These are phyloP conservation scores for Leptodactylus fallax DNA, from an alignment of 2,797 vertebrate genomes.

Conservation along the genomic window DNA sequence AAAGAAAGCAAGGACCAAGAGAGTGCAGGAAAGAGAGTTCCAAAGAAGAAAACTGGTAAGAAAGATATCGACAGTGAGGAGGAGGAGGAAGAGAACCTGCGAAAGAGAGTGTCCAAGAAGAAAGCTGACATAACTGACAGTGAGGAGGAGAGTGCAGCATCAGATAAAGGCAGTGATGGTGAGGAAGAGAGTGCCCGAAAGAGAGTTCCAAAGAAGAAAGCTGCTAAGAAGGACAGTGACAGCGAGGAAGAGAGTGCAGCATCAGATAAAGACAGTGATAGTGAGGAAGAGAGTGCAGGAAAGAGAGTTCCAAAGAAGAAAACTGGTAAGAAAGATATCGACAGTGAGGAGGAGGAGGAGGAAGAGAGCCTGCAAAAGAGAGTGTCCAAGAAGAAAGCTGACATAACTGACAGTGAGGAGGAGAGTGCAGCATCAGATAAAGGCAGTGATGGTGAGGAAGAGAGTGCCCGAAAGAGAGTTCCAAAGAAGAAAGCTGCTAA, in stretches of 20 bases:
- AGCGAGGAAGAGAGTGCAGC: neutral
- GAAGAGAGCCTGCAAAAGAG: neutral
- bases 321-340: neutral
- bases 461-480: slow-evolving; percentile 1
- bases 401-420: neutral
- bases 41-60: neutral
- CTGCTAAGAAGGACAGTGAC: neutral
- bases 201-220: neutral
- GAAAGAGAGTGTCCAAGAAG: neutral
- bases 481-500: neutral
- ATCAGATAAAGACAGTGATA: no score
- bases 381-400: neutral
- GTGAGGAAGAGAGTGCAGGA: neutral
- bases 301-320: neutral
- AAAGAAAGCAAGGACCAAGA: slow-evolving; percentile 1
- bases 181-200: slow-evolving; percentile 18
- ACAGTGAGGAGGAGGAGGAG: neutral
- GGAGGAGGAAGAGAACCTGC: neutral
- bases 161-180: neutral
- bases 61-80: neutral
- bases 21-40: neutral
- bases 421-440: no score
- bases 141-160: no score
- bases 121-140: neutral
- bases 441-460: neutral